phyloP scores from a whole-genome alignment of 92 coral and sea anemone species.

The Paramuricea clavata region DNA sequence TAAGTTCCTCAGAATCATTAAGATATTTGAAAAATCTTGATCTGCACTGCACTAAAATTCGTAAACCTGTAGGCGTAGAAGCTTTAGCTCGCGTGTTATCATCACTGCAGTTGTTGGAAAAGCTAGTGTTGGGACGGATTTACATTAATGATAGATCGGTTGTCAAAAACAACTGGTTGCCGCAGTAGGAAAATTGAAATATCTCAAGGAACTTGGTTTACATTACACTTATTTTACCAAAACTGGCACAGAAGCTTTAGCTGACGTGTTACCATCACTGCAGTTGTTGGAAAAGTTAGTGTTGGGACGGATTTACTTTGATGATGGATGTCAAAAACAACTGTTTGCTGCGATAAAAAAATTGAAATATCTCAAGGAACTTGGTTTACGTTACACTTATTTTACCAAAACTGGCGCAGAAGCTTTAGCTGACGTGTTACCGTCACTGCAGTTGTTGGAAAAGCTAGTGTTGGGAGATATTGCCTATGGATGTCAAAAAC shows the following conservation, averaged over 20 bases:
- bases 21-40: neutral
- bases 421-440: slow-evolving; percentile 27
- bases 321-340: neutral
- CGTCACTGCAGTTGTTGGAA: slow-evolving; percentile 28
- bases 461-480: neutral
- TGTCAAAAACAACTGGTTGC: neutral
- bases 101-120: slow-evolving; percentile 20
- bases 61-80: neutral
- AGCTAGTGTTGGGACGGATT: neutral
- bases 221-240: neutral
- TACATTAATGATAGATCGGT: neutral
- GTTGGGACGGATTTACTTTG: neutral
- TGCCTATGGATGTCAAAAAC: neutral
- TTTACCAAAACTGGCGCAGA: neutral
- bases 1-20: neutral
- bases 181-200: slow-evolving; percentile 6
- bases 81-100: slow-evolving; percentile 21
- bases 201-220: slow-evolving; percentile 9
- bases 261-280: slow-evolving; percentile 18
- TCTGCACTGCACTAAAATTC: neutral
- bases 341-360: neutral
- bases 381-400: neutral
- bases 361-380: neutral
- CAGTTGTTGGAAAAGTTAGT: slow-evolving; percentile 7
- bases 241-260: slow-evolving; percentile 5